Base-by-base conservation (phyloP, 2,888 invertebrate genomes). In the Stenodema calcarata region DNA sequence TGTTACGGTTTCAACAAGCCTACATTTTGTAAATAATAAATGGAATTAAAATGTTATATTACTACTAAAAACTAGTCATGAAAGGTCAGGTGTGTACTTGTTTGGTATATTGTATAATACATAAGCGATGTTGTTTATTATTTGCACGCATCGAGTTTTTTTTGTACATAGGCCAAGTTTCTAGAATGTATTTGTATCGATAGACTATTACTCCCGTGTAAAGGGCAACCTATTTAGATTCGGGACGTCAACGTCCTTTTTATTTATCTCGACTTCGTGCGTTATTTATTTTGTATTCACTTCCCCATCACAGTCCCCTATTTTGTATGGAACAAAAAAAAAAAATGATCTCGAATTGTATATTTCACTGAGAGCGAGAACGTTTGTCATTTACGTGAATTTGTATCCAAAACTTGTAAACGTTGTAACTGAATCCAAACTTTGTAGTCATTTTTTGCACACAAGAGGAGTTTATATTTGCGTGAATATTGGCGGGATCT, bases 1-100 rank as follows among this genome's bases (percentile, higher is more conserved):
- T 86, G 86, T 86, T 87, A 87, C 83, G 88, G 88, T 88, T 88
- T 88, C 88, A 87, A 83, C 83, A 88, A 88, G 88, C 88, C 88
- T 88, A 88, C 88, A 85, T 78, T 84, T 84, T 86, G 54, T 86
- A 76, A 27, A 86, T 86, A 86, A 76, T 30, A 76, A 30, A 86
- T 28, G 78, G 27, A 41, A 54, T 1, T 54, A 42, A 73, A 50
- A n/a, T 16, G 18, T 11, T 82, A 82, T 44, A 80, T 82, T 82
- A 82, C 44, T 84, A 75, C 75, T 70, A 47, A 84, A 69, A 70
- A 70, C 84, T 84, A 84, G 84, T 84, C 84, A 84, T 73, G 70
- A 9, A 84, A 84, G 73, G 70, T 84, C 73, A 47, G 73, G 28
- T 44, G 70, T 84, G 70, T 83, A 83, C 73, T 84, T 44, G 84